These are phyloP conservation scores for Papio anubis DNA, from an alignment of 2,113 vertebrate species.

Conservation along the genomic window DNA sequence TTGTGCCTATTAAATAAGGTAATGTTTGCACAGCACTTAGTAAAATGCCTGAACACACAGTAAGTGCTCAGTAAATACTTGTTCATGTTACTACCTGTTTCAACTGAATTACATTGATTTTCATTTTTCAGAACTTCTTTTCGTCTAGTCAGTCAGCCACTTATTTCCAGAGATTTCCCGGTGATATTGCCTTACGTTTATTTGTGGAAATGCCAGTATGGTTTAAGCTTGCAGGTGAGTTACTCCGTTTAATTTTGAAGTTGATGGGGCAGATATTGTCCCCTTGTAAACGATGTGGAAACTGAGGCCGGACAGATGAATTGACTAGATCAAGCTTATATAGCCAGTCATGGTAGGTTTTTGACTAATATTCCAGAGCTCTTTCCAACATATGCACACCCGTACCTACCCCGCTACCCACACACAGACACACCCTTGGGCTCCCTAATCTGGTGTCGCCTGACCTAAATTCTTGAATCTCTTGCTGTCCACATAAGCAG, in stretches of 20 bases:
- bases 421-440: neutral
- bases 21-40: neutral
- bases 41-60: neutral
- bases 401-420: neutral
- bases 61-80: constrained; percentile 23
- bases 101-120: constrained; percentile 40
- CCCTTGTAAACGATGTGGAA: neutral
- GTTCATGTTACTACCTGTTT: neutral
- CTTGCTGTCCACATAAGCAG: neutral
- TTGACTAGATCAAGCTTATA: neutral
- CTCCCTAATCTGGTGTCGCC: neutral
- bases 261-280: neutral
- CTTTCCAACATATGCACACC: neutral
- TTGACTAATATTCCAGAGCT: neutral
- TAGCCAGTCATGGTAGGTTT: neutral
- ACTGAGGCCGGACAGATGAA: neutral
- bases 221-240: neutral
- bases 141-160: neutral
- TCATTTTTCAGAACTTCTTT: constrained; percentile 35
- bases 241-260: constrained; percentile 29
- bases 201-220: neutral
- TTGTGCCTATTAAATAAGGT: constrained; percentile 11
- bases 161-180: constrained; percentile 14
- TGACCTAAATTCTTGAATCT: neutral
- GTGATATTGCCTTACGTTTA: neutral